phyloP scores from a whole-genome alignment of 2,113 vertebrate genomes.

The Delphinus delphis region DNA sequence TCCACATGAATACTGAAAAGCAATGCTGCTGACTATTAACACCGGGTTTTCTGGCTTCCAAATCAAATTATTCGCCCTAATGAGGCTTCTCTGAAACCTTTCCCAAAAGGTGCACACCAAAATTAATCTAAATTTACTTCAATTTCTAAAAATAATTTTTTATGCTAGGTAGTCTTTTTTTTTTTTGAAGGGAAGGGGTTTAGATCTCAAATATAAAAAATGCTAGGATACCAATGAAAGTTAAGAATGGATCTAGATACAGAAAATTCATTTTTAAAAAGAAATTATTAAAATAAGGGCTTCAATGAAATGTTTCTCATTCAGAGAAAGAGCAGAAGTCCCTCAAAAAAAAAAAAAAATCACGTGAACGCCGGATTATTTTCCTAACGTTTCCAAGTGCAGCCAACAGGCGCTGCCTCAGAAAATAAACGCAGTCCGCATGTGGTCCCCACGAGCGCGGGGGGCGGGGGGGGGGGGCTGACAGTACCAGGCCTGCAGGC shows the following conservation, averaged over 20 bases:
- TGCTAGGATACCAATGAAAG: neutral
- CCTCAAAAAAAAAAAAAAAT: neutral
- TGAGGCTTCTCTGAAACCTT: neutral
- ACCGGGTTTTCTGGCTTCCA: neutral
- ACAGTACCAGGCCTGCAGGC: fast-evolving
- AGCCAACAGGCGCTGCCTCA: neutral
- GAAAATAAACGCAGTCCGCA: neutral
- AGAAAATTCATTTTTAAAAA: neutral
- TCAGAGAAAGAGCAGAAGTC: neutral
- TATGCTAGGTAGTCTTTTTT: neutral
- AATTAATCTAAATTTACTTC: neutral
- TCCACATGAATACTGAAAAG: neutral
- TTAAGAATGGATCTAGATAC: neutral
- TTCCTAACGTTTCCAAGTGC: neutral
- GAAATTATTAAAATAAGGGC: neutral
- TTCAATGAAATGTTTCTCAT: neutral
- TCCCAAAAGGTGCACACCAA: neutral
- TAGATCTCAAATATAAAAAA: neutral
- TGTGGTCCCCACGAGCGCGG: neutral
- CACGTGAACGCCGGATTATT: neutral
- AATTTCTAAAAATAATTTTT: neutral
- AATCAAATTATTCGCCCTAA: neutral
- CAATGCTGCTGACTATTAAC: neutral
- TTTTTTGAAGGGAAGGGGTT: neutral
- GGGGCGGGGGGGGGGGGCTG: neutral